phyloP scores from a whole-genome alignment of 2,113 vertebrate genomes.

The Egretta garzetta region DNA sequence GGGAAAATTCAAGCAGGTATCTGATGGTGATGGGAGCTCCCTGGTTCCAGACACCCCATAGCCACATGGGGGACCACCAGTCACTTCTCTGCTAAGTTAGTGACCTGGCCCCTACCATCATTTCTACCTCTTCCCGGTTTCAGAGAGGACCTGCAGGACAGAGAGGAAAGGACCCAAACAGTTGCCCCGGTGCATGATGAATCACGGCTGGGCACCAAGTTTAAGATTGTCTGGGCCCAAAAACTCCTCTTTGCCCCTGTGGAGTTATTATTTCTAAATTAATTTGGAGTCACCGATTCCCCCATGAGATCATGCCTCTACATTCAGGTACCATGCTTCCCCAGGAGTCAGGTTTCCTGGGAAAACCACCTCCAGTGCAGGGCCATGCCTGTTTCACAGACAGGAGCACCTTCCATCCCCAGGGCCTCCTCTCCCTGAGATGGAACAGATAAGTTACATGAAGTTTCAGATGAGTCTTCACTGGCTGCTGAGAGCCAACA shows the following conservation, averaged over 20 bases:
- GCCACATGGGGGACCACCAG: accelerated
- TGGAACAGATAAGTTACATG: background rate
- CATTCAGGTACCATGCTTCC: background rate
- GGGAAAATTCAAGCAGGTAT: background rate
- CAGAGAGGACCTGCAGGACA: background rate
- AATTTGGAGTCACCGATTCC: background rate
- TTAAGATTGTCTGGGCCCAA: background rate
- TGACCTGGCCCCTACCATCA: background rate
- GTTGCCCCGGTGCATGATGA: background rate
- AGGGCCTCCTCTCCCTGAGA: background rate
- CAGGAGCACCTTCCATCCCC: background rate
- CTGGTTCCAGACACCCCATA: background rate
- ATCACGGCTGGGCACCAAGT: background rate
- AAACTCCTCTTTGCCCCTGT: background rate
- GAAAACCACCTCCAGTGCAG: background rate
- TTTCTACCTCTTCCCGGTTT: background rate
- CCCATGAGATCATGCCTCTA: background rate
- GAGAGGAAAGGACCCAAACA: background rate
- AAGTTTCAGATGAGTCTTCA: background rate
- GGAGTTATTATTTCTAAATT: background rate
- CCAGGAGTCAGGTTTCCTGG: background rate
- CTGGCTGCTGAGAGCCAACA: background rate
- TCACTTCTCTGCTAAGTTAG: background rate
- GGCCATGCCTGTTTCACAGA: background rate
- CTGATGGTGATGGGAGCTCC: background rate